phyloP scores from a whole-genome alignment of 2,113 vertebrate species.

The Zosterops lateralis region DNA sequence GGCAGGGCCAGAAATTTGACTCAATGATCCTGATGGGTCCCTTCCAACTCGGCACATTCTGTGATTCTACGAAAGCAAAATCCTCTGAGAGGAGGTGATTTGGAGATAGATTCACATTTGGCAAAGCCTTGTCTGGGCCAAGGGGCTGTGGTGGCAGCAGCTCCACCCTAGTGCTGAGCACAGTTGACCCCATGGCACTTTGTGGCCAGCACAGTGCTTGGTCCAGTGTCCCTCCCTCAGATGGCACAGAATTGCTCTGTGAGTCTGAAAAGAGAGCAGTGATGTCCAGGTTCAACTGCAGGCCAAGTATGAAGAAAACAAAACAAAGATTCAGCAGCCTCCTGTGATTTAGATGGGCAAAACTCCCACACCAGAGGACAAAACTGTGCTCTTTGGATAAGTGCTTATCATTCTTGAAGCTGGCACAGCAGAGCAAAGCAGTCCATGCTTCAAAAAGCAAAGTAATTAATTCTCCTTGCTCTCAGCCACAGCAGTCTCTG shows the following conservation, averaged over 20 bases:
- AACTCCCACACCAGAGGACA: background rate
- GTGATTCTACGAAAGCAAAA: background rate
- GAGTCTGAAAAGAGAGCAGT: accelerated
- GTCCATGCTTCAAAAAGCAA: conserved; percentile 56
- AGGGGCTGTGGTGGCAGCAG: background rate
- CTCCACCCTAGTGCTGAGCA: background rate
- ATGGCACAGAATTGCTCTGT: background rate
- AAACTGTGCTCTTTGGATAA: background rate
- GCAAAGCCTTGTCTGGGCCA: background rate
- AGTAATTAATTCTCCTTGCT: conserved; percentile 55
- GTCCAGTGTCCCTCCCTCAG: background rate
- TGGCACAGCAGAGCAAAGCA: conserved; percentile 28
- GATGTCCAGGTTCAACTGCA: background rate
- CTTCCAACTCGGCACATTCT: background rate
- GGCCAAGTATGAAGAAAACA: background rate
- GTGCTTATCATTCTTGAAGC: background rate
- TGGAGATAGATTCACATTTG: background rate
- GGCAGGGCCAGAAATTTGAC: background rate
- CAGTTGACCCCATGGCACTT: accelerated
- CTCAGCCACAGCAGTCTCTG: background rate
- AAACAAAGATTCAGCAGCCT: background rate
- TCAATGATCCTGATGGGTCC: background rate
- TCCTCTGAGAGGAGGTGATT: background rate
- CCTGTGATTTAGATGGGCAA: background rate
- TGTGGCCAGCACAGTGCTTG: accelerated